Base-by-base conservation (phyloP, 2,113 vertebrate genomes). In the Coptodon bakossiorum region DNA sequence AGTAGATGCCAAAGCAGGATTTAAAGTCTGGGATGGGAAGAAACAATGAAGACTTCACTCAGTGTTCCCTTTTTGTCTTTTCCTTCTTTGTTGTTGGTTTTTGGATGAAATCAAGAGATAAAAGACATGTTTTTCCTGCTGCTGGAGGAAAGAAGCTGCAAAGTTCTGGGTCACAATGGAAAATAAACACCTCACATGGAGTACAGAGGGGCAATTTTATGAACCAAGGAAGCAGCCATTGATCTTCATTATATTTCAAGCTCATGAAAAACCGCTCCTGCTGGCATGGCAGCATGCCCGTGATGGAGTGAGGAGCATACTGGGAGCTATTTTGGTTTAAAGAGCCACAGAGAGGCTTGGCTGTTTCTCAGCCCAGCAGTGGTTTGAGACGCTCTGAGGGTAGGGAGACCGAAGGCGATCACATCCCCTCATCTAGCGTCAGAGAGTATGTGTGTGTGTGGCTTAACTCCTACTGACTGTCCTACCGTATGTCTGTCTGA, bases 301-400 rank as follows among this genome's bases (percentile, higher is more conserved):
- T 13, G 68, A 50, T 1, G 80, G 68, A 87, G 19, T 34, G 27
- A 88, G 78, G 81, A 89, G 81, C 82, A 85, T 66, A 81, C 81
- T 90, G 85, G 88, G 87, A 88, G 90, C 73, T 90, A 87, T 93
- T 93, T 90, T 87, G 82, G 89, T 88, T 88, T 52, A 45, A 86
- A 85, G 85, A 90, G 85, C 92, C 78, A 2, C 83, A 86, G 52
- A 61, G 86, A 38, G 27, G 86, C 50, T 86, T 90, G 89, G 87
- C 87, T 59, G 73, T 3, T 8, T 24, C 50, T 89, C 86, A 84
- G 48, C 52, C 12, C 59, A 80, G 76, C 54, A 81, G 84, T 89
- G 27, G 84, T 85, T 80, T 89, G 80, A 90, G 86, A 83, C 52
- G 6, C 56, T 43, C 76, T 80, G 29, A 76, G 48, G 29, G 16